Conservation (phyloP, 1,140 invertebrate genomes). For the Rhopalosiphum maidis region DNA sequence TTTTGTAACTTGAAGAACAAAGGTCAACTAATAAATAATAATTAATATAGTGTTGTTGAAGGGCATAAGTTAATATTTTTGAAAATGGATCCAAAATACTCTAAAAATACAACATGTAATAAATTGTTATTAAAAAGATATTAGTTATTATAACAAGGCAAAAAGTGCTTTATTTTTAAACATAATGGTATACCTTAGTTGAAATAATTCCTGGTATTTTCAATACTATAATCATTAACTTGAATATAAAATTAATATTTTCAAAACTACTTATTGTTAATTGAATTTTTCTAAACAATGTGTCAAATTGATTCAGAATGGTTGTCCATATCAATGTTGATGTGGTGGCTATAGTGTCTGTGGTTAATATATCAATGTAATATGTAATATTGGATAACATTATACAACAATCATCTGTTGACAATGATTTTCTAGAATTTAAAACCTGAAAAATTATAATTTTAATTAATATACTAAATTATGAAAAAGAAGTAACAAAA, state of each 20-base stretch:
- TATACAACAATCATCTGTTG: slow-evolving; percentile 74
- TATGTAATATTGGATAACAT: slow-evolving; percentile 89
- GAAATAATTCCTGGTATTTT: slow-evolving; percentile 82
- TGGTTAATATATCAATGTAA: slow-evolving; percentile 90
- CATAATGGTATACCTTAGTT: slow-evolving; percentile 72
- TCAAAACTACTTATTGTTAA: slow-evolving; percentile 76
- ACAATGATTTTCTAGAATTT: slow-evolving; percentile 86
- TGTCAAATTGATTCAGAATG: slow-evolving; percentile 83
- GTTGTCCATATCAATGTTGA: slow-evolving; percentile 75
- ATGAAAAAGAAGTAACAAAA: not conserved
- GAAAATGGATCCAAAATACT: slow-evolving; percentile 93
- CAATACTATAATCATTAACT: slow-evolving; percentile 85
- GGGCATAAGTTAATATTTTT: slow-evolving; percentile 88
- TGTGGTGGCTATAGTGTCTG: slow-evolving; percentile 79
- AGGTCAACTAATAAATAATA: slow-evolving; percentile 87
- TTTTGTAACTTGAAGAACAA: slow-evolving; percentile 86
- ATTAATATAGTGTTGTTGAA: slow-evolving; percentile 87
- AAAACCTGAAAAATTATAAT: slow-evolving; percentile 68
- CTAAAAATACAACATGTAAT: slow-evolving; percentile 63
- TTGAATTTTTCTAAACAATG: slow-evolving; percentile 81
- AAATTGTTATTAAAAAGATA: not conserved
- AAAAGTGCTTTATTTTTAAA: not conserved
- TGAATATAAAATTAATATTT: slow-evolving; percentile 78
- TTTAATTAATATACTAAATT: not conserved
- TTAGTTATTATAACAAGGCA: not conserved